These are phyloP conservation scores for Himalopsyche anomala DNA, from an alignment of 2,888 invertebrate genomes.

Conservation along the genomic window DNA sequence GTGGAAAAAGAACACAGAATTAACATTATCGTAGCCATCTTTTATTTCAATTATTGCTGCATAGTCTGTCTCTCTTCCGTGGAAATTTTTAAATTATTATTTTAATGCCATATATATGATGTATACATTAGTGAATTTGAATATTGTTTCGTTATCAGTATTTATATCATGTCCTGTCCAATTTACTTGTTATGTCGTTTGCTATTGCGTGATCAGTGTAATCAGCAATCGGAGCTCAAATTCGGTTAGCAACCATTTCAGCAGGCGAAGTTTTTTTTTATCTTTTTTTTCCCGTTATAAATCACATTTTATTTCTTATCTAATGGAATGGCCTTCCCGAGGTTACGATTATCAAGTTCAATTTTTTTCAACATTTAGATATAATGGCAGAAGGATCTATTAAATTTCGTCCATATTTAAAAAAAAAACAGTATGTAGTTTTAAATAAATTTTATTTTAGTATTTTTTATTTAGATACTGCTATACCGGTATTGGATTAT, in stretches of 20 bases:
- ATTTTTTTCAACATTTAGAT: too few species aligned
- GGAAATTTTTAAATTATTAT: neutral
- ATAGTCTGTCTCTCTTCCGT: neutral
- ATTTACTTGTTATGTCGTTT: conserved; percentile 5
- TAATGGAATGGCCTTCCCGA: neutral
- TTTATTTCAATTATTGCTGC: too few species aligned
- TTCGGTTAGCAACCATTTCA: neutral
- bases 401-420: too few species aligned
- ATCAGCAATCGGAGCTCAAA: neutral
- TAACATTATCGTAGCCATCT: too few species aligned
- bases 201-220: conserved; percentile 10
- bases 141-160: neutral
- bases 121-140: neutral
- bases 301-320: neutral
- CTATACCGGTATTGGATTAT: too few species aligned
- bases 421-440: too few species aligned
- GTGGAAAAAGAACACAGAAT: too few species aligned
- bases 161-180: neutral
- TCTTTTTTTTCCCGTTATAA: neutral
- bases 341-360: neutral
- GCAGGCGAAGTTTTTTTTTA: neutral
- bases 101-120: neutral
- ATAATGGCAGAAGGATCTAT: too few species aligned
- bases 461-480: too few species aligned
- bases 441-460: too few species aligned